phyloP scores from a whole-genome alignment of 2,888 invertebrate species.

The Andrena hattorfiana region DNA sequence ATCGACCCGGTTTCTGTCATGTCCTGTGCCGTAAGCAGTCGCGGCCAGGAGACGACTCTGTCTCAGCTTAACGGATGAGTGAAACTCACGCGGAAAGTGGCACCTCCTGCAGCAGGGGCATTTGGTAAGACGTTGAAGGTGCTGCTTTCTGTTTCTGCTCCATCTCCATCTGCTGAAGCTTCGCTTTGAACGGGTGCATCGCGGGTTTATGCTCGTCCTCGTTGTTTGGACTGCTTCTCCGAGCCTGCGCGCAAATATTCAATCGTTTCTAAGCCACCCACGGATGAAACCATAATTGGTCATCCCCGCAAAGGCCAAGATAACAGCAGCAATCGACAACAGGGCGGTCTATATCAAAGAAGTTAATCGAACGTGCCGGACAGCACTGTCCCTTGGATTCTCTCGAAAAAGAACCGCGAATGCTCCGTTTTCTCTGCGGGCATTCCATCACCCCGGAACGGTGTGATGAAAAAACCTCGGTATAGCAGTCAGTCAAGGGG shows the following conservation, averaged over 20 bases:
- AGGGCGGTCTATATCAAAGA: no score
- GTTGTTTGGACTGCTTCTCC: constrained; percentile 64
- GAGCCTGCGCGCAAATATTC: constrained; percentile 56
- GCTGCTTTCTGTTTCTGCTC: constrained; percentile 68
- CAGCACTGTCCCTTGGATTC: no score
- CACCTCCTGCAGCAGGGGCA: constrained; percentile 73
- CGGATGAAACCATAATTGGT: no score
- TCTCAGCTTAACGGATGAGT: not conserved
- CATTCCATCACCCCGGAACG: no score
- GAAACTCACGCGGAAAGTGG: constrained; percentile 80
- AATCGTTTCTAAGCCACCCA: not conserved
- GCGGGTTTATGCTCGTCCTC: constrained; percentile 72
- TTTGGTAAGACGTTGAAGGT: constrained; percentile 59
- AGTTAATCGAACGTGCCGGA: no score
- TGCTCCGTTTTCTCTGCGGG: no score
- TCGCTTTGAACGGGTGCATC: constrained; percentile 74
- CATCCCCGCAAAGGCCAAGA: no score
- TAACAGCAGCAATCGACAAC: no score
- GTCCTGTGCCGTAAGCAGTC: not conserved
- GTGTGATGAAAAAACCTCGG: no score
- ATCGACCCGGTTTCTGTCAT: not conserved
- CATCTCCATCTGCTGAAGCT: constrained; percentile 69
- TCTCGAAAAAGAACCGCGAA: no score
- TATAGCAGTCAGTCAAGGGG: not conserved
- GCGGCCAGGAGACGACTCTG: not conserved